These are phyloP conservation scores for Shargacucullia verbasci DNA, from an alignment of 2,888 invertebrate species.

Conservation along the genomic window DNA sequence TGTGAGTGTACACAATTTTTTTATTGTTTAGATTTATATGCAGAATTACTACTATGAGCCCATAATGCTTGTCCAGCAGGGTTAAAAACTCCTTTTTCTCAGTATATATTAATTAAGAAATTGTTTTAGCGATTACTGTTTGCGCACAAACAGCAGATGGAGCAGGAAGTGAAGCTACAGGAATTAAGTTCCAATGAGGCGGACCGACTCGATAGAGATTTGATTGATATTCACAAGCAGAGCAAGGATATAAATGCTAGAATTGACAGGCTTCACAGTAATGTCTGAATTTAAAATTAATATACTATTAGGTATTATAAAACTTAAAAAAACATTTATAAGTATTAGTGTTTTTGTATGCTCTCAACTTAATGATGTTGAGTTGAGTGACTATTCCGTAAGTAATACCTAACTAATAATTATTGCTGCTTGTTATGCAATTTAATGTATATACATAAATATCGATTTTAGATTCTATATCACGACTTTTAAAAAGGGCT, in stretches of 20 bases:
- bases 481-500: conserved; percentile 89
- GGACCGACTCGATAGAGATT: conserved; percentile 81
- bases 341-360: too few relatives aligned
- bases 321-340: too few relatives aligned
- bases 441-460: background rate
- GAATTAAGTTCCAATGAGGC: conserved; percentile 82
- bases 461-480: conserved; percentile 65
- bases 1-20: conserved; percentile 63
- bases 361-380: too few relatives aligned
- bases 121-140: conserved; percentile 89
- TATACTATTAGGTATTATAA: too few relatives aligned
- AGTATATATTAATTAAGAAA: background rate
- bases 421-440: too few relatives aligned
- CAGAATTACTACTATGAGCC: background rate
- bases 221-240: conserved; percentile 82
- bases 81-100: too few relatives aligned
- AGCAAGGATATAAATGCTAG: conserved; percentile 79
- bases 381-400: too few relatives aligned
- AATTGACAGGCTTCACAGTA: conserved; percentile 79
- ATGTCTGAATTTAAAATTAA: conserved; percentile 12
- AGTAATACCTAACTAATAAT: too few relatives aligned
- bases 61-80: too few relatives aligned
- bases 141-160: conserved; percentile 91
- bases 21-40: background rate
- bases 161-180: conserved; percentile 91